Evolutionary conservation across 2,888 invertebrate species (phyloP).

Genomic region (Nomada ruficornis): DNA sequence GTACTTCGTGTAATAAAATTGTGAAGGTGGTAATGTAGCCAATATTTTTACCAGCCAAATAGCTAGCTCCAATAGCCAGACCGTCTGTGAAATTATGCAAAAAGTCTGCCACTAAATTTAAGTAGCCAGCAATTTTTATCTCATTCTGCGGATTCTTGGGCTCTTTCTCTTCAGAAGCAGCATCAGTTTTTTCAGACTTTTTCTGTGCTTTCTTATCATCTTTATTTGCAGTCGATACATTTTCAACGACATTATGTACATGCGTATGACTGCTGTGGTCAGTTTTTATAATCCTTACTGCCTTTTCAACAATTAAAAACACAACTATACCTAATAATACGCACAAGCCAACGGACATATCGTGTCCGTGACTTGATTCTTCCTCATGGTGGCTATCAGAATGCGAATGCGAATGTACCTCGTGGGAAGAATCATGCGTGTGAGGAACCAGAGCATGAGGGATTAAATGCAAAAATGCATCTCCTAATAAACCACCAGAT

Average conservation of each 20-base stretch:
- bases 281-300: conserved; percentile 94
- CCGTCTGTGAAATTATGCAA: conserved; percentile 99
- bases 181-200: conserved; percentile 43
- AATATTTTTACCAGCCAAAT: conserved; percentile 94
- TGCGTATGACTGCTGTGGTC: conserved; percentile 89
- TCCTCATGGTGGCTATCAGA: conserved; percentile 84
- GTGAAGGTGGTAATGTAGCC: conserved; percentile 97
- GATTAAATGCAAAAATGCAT: conserved; percentile 99
- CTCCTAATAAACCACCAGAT: conserved; percentile 97
- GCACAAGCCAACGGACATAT: conserved; percentile 97
- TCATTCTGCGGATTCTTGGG: conserved; percentile 84
- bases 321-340: conserved; percentile 96
- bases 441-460: conserved; percentile 94
- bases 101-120: conserved; percentile 99
- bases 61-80: conserved; percentile 99
- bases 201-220: conserved; percentile 64
- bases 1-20: conserved; percentile 98
- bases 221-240: conserved; percentile 68
- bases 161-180: conserved; percentile 37
- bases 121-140: conserved; percentile 95
- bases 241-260: conserved; percentile 54
- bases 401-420: conserved; percentile 78
- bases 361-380: conserved; percentile 88
- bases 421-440: conserved; percentile 75
- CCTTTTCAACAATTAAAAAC: conserved; percentile 97